These are phyloP conservation scores for Sebastes matsubarae DNA, from an alignment of 2,797 vertebrate species.

Conservation along the genomic window DNA sequence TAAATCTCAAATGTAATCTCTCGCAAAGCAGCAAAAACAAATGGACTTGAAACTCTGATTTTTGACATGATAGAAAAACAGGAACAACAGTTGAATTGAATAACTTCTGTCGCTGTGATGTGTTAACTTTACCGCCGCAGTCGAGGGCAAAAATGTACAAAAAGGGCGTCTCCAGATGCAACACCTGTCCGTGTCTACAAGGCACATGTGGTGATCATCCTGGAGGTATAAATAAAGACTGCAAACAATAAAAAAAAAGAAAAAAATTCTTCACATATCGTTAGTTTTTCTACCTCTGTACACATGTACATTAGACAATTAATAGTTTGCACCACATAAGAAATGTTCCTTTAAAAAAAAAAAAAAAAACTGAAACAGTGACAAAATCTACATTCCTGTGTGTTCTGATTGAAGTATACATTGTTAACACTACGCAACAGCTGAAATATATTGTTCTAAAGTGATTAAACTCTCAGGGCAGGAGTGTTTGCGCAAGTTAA, in stretches of 20 bases:
- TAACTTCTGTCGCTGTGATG: slow-evolving; percentile 31
- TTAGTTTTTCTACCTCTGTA: slow-evolving; percentile 71
- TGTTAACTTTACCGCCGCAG: slow-evolving; percentile 40
- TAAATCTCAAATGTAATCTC: slow-evolving; percentile 63
- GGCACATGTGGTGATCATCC: slow-evolving; percentile 81
- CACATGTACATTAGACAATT: slow-evolving; percentile 70
- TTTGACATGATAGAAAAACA: slow-evolving; percentile 51
- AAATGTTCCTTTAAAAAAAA: slow-evolving; percentile 50
- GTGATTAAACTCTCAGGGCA: slow-evolving; percentile 11
- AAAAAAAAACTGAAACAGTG: slow-evolving; percentile 18
- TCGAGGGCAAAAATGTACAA: slow-evolving; percentile 52
- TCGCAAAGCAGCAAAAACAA: slow-evolving; percentile 67
- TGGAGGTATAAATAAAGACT: slow-evolving; percentile 82
- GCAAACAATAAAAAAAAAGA: slow-evolving; percentile 56
- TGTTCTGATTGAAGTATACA: slow-evolving; percentile 61
- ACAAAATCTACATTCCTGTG: slow-evolving; percentile 69
- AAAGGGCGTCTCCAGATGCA: slow-evolving; percentile 75
- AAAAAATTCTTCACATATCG: slow-evolving; percentile 48
- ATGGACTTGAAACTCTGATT: slow-evolving; percentile 45
- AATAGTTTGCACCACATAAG: slow-evolving; percentile 51
- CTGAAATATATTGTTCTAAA: slow-evolving; percentile 32
- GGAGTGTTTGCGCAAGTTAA: slow-evolving; percentile 29
- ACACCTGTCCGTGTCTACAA: slow-evolving; percentile 78
- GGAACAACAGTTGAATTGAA: slow-evolving; percentile 25
- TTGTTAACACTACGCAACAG: slow-evolving; percentile 33